Percentiles rank a stretch among this genome's conserved stretches.
Conservation (phyloP, 2,888 invertebrate genomes). For the Drosophila buzzatii region DNA sequence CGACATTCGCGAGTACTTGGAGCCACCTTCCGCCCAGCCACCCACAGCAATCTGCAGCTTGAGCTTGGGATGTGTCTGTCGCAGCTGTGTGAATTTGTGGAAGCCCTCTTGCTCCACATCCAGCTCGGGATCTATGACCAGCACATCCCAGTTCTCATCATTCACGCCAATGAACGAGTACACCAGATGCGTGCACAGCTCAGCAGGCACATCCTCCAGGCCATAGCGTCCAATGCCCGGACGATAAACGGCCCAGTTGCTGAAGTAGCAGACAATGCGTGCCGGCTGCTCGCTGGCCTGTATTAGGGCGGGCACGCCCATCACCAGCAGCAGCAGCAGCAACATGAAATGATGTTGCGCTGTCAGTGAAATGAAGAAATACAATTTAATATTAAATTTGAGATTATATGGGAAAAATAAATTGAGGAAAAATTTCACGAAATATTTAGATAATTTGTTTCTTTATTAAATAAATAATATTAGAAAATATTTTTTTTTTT, state of each 20-base stretch:
- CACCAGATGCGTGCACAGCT: conserved; percentile 93
- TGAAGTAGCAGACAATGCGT: conserved; percentile 87
- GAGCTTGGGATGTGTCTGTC: conserved; percentile 89
- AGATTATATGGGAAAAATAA: too few species aligned
- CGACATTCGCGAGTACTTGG: conserved; percentile 94
- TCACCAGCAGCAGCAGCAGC: conserved; percentile 44
- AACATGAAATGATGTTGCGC: conserved; percentile 40
- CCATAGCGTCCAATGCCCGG: conserved; percentile 93
- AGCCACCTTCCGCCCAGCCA: conserved; percentile 96
- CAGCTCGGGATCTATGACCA: conserved; percentile 92
- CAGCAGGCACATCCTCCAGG: conserved; percentile 93
- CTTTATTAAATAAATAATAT: too few species aligned
- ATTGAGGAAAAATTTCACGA: neutral
- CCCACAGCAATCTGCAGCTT: conserved; percentile 94
- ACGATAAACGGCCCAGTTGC: conserved; percentile 91
- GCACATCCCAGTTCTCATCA: conserved; percentile 91
- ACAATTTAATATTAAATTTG: neutral
- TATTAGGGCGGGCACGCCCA: conserved; percentile 52
- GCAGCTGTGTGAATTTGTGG: conserved; percentile 91
- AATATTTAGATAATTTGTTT: too few species aligned
- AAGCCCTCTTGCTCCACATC: conserved; percentile 92
- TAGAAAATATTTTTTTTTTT: too few species aligned
- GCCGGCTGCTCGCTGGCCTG: conserved; percentile 82
- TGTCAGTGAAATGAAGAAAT: conserved; percentile 11
- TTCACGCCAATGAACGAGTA: conserved; percentile 96